Base-by-base conservation (phyloP, 2,888 invertebrate genomes). In the Cerastoderma edule region DNA sequence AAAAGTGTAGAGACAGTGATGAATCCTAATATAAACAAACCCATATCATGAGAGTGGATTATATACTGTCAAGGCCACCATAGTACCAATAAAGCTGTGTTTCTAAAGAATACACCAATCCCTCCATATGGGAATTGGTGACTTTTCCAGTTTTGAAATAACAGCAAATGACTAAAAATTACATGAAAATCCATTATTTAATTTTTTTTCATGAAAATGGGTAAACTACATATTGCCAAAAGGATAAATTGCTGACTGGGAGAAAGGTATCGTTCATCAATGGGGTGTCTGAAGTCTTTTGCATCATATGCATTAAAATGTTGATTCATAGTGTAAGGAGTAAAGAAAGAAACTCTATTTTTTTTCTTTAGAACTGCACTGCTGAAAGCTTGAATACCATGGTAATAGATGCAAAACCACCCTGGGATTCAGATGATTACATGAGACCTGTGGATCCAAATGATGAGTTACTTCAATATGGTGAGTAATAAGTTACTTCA, bases 391-490 rank as follows among this genome's bases (percentile, higher is more conserved):
- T 81, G n/a, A 19, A 39, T 32, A 13, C 33, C 8, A 22, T 28
- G 28, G 48, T 46, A 22, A 66, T 60, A 1, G 32, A 53, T 24
- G 63, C 63, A 33, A 56, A 69, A 28, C 73, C 78, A 63, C 86
- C 85, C 1, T 90, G 90, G 90, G 74, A 78, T 24, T 72, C 76
- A 63, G 88, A 89, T 81, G 81, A 80, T 2, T 90, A 71, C 73
- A 88, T 90, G 86, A 74, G 83, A 35, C 88, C 90, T 28, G 65
- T 53, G 28, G 80, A 88, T 56, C 85, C 83, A 30, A 85, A 85
- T 5, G 90, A 90, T 81, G 73, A 84, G 5, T 53, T 90, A 44
- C 77, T 90, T 32, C 89, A 88, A 77, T 88, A 80, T 84, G 90
- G 89, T 89, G 81, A 48, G 35, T 16, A 70, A 16, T 50, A 50